A percentile compares a stretch with the other conserved stretches of the same genome.
These are phyloP conservation scores for Saccostrea glomerata DNA, from an alignment of 1,140 invertebrate genomes.

Conservation along the genomic window DNA sequence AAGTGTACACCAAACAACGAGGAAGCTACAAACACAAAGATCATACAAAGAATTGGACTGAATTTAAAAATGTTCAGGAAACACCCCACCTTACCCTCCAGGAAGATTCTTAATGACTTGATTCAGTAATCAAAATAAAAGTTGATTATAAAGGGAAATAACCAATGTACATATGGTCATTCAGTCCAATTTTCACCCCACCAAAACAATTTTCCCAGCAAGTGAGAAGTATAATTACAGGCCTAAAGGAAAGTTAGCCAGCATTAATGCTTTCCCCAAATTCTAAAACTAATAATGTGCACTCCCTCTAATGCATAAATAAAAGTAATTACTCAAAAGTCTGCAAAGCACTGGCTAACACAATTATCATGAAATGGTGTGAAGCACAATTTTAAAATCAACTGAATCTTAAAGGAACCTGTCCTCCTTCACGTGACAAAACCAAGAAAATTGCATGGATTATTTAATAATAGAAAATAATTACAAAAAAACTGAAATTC, in stretches of 20 bases:
- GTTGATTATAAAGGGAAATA: no score
- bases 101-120: no score
- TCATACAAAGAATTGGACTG: no score
- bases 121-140: no score
- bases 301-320: conserved; percentile 6
- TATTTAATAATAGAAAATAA: background rate
- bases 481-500: conserved; percentile 12
- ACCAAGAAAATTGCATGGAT: conserved; percentile 30
- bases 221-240: background rate
- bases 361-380: conserved; percentile 4
- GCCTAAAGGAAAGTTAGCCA: background rate
- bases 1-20: no score
- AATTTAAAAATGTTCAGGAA: no score
- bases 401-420: background rate
- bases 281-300: background rate
- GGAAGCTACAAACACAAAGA: no score
- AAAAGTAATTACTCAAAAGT: conserved; percentile 15
- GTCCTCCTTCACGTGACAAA: background rate
- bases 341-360: background rate
- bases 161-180: background rate
- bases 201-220: background rate
- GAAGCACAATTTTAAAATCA: conserved; percentile 10
- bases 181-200: background rate
- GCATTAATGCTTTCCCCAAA: background rate
- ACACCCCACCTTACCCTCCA: no score